These are phyloP conservation scores for Himantopus leucocephalus DNA, from an alignment of 2,113 vertebrate species.

Conservation along the genomic window DNA sequence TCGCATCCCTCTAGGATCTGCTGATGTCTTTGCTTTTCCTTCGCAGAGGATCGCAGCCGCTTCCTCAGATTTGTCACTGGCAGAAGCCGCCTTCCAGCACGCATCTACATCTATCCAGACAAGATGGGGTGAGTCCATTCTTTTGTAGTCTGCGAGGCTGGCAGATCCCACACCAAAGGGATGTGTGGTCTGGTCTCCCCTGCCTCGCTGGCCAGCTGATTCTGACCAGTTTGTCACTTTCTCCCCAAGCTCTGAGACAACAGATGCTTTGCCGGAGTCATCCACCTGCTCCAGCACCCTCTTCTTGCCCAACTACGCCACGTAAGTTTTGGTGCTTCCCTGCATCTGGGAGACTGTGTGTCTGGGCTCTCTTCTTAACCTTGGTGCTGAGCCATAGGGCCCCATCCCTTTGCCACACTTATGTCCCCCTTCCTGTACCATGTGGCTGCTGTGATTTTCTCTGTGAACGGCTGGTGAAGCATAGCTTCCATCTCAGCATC, in stretches of 20 bases:
- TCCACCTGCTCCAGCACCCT: conserved; percentile 97
- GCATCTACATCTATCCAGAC: conserved; percentile 94
- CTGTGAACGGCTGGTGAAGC: neutral
- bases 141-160: neutral
- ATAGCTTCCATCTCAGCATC: neutral
- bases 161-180: neutral
- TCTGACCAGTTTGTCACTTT: conserved; percentile 21
- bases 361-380: neutral
- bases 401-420: neutral
- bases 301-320: conserved; percentile 93
- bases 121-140: conserved; percentile 85
- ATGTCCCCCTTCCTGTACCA: neutral
- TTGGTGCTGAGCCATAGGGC: neutral
- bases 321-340: conserved; percentile 72
- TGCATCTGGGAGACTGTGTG: neutral
- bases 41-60: conserved; percentile 94
- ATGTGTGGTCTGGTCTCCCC: neutral
- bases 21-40: conserved; percentile 7
- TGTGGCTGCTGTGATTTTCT: neutral
- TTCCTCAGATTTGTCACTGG: conserved; percentile 97
- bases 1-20: neutral
- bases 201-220: neutral
- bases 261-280: conserved; percentile 92
- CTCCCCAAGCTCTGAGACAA: conserved; percentile 85
- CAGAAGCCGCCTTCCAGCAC: conserved; percentile 94